Conservation (phyloP, 92 coral and sea anemone genomes). For the Parazoanthus darwini region DNA sequence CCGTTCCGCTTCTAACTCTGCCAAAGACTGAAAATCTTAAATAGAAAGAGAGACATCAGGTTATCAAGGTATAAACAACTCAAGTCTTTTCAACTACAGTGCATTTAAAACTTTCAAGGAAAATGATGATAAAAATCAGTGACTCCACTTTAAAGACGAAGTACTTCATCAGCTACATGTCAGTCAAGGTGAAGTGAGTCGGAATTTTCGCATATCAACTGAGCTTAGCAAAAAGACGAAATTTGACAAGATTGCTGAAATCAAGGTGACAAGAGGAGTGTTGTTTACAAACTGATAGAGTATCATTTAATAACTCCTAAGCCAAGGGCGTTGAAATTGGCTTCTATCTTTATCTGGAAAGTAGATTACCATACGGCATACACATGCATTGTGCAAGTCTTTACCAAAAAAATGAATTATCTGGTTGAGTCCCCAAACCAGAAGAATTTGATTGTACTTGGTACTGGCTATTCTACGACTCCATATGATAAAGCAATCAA, state of each 20-base stretch:
- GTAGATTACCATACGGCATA: no score
- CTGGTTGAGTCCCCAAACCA: background rate
- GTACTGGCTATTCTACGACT: background rate
- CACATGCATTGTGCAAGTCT: background rate
- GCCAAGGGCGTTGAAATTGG: background rate
- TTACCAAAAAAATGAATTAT: background rate
- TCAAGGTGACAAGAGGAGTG: background rate
- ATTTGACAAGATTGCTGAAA: background rate
- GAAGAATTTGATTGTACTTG: background rate
- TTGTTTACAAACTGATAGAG: slow-evolving; percentile 5
- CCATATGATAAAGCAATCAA: background rate
- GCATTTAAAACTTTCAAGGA: no score
- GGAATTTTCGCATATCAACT: background rate
- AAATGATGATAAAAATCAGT: no score
- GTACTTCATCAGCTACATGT: background rate
- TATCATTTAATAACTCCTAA: background rate
- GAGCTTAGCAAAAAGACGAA: background rate
- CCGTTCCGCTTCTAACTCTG: no score
- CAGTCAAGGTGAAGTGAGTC: background rate
- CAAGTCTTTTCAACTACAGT: no score
- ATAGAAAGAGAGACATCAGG: background rate
- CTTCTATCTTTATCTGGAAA: no score
- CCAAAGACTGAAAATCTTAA: no score
- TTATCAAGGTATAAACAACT: background rate
- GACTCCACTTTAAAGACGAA: background rate